Conservation (phyloP, 2,797 vertebrate genomes). For the Chelon labrosus region DNA sequence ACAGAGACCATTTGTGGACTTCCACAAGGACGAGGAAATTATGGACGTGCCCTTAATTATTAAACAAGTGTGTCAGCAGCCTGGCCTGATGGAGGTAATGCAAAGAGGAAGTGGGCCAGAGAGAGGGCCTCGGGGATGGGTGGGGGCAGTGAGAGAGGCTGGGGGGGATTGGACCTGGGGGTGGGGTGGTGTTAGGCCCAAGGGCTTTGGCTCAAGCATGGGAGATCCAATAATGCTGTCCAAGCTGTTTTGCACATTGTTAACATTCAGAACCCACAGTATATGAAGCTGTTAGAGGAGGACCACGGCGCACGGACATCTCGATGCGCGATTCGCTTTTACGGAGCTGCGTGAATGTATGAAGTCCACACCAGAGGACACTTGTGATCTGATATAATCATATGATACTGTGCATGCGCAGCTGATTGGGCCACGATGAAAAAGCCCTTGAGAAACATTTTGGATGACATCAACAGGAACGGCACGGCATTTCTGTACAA, state of each 20-base stretch:
- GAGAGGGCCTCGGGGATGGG: conserved; percentile 69
- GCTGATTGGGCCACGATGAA: conserved; percentile 50
- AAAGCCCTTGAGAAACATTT: conserved; percentile 70
- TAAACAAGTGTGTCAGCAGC: conserved; percentile 88
- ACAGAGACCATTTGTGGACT: conserved; percentile 82
- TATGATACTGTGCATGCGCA: conserved; percentile 60
- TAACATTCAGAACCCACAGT: conserved; percentile 48
- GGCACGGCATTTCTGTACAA: conserved; percentile 57
- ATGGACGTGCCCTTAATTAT: conserved; percentile 87
- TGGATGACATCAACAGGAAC: conserved; percentile 72
- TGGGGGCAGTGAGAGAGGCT: conserved; percentile 60
- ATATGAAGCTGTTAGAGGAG: conserved; percentile 41
- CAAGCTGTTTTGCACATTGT: conserved; percentile 69
- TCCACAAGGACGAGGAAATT: conserved; percentile 83
- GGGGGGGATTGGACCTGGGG: conserved; percentile 66
- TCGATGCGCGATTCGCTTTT: conserved; percentile 35
- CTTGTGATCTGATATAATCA: conserved; percentile 66
- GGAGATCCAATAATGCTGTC: conserved; percentile 74
- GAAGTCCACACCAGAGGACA: conserved; percentile 53
- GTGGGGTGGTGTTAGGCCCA: conserved; percentile 56
- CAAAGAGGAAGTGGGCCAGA: conserved; percentile 84
- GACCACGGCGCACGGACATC: conserved; percentile 18
- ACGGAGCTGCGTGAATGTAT: not conserved
- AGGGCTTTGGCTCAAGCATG: conserved; percentile 60
- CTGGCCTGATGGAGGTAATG: conserved; percentile 86